phyloP scores from a whole-genome alignment of 2,113 vertebrate genomes.

The Rhipidura dahli region DNA sequence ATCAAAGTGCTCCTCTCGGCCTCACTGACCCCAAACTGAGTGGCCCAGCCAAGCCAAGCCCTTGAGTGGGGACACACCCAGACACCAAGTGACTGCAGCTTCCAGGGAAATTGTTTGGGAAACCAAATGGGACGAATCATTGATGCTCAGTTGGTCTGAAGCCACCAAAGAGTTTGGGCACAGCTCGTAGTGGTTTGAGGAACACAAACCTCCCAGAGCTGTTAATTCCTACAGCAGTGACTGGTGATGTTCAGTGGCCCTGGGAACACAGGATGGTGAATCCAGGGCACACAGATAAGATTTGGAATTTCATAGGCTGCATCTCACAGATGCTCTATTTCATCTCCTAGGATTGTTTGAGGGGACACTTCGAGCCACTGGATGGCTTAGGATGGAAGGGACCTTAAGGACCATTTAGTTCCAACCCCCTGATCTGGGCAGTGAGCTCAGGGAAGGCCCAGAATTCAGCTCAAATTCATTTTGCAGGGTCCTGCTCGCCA shows the following conservation, averaged over 20 bases:
- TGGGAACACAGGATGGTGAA: background rate
- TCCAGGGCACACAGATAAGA: background rate
- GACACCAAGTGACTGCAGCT: background rate
- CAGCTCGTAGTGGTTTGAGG: background rate
- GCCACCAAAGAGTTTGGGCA: background rate
- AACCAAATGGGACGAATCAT: fast-evolving
- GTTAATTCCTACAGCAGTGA: background rate
- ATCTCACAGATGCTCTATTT: background rate
- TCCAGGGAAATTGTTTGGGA: background rate
- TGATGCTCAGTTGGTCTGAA: background rate
- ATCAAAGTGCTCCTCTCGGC: background rate
- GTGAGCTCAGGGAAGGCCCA: background rate
- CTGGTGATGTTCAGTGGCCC: background rate
- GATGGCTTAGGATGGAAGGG: background rate
- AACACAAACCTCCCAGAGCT: background rate
- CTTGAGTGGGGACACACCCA: background rate
- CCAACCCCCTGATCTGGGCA: background rate
- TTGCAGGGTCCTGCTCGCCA: background rate
- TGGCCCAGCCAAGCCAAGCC: background rate
- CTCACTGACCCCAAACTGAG: background rate
- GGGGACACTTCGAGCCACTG: background rate
- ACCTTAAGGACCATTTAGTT: no score
- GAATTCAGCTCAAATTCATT: background rate
- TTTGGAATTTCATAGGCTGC: background rate
- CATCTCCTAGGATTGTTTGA: background rate